Base-by-base conservation (phyloP, 2,888 invertebrate species). In the Diploptera punctata region DNA sequence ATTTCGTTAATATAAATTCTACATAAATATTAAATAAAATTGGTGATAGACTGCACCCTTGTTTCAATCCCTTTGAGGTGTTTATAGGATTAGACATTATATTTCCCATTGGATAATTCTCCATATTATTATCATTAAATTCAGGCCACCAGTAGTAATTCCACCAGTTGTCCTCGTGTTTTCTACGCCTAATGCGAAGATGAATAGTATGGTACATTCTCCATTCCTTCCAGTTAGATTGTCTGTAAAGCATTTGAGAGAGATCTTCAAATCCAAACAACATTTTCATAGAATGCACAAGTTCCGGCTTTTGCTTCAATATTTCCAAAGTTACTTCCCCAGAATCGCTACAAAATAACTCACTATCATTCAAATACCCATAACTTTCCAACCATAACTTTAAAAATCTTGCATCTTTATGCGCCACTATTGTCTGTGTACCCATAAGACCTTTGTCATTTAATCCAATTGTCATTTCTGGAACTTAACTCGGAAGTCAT, bases 271-370 rank as follows among this genome's bases (percentile, higher is more conserved):
- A 26, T 18, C 65, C 65, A 26, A 65, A 47, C n/a, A 47, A 19
- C 2, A 3, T 26, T 16, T 5, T 43, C 16, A 65, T 44, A n/a
- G 44, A 44, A 9, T 65, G 65, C 13, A 47, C 65, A 13, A 65
- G 44, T 26, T 65, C 65, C 26, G 65, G 65, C 29, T 65, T 65
- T n/a, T 65, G 47, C 26, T 5, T n/a, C 5, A 65, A 44, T 7
- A 65, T 29, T 26, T 65, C 65, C 18, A 43, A 33, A 2, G 65
- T 38, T 1, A 44, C 44, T n/a, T n/a, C n/a, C 47, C 44, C 43
- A 4, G 82, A 83, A 16, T 82, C 83, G 77, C 83, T 83, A 73
- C 81, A 82, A 75, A 83, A 83, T 81, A 81, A 81, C 52, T 76
- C 73, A 38, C 76, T 60, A 16, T 79, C 79, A 54, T 77, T 76